Conservation (phyloP, 2,797 vertebrate genomes). For the Vultur gryphus region DNA sequence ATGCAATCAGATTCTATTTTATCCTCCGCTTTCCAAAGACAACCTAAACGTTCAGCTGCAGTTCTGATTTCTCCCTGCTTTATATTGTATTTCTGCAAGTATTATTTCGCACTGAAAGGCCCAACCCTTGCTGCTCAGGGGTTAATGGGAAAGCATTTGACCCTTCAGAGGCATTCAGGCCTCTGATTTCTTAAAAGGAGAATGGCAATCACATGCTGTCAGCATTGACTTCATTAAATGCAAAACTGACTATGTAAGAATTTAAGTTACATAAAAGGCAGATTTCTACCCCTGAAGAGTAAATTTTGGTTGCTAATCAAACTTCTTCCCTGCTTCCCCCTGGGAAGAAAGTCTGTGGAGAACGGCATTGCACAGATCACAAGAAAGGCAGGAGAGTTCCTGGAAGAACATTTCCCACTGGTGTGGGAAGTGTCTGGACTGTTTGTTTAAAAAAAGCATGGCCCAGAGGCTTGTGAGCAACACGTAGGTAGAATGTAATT, state of each 20-base stretch:
- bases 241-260: neutral
- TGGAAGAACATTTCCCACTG: neutral
- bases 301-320: conserved; percentile 39
- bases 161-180: neutral
- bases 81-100: neutral
- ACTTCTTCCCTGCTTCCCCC: neutral
- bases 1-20: conserved; percentile 17
- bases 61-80: conserved; percentile 13
- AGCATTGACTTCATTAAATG: neutral
- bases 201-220: neutral
- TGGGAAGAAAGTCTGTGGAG: neutral
- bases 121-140: neutral
- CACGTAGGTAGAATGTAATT: conserved; percentile 7
- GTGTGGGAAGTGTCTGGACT: neutral
- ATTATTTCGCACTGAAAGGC: neutral
- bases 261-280: conserved; percentile 21
- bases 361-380: neutral
- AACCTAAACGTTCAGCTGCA: neutral
- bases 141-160: neutral
- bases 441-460: neutral
- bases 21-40: neutral
- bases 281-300: conserved; percentile 6
- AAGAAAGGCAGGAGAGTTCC: neutral
- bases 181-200: neutral
- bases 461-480: conserved; percentile 18